These are phyloP conservation scores for Limnephilus rhombicus DNA, from an alignment of 2,888 invertebrate species.

Conservation along the genomic window DNA sequence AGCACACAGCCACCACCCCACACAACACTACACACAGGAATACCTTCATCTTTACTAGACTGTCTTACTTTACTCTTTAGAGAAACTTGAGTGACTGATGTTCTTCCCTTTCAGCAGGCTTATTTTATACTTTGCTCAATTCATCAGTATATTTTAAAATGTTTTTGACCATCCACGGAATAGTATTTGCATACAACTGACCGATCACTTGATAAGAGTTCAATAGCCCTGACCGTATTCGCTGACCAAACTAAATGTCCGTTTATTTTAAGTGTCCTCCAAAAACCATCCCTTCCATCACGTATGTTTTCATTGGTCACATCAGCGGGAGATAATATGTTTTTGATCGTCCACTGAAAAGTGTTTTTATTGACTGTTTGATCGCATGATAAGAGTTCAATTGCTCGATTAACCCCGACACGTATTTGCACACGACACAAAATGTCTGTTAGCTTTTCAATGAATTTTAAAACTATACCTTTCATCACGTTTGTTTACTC, in stretches of 20 bases:
- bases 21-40: slow-evolving; percentile 54
- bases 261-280: neutral
- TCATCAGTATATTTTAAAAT: neutral
- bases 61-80: neutral
- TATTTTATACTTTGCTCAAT: slow-evolving; percentile 43
- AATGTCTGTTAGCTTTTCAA: too few species aligned
- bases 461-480: too few species aligned
- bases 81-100: slow-evolving; percentile 44
- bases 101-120: neutral
- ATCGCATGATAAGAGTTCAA: slow-evolving; percentile 28
- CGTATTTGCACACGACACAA: neutral
- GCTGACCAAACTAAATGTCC: neutral
- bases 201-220: too few species aligned
- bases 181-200: neutral
- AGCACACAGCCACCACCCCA: slow-evolving; percentile 21
- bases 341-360: neutral
- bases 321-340: neutral
- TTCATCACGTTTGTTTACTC: too few species aligned
- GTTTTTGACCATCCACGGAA: neutral
- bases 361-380: neutral
- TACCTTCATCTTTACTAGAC: slow-evolving; percentile 57
- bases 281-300: too few species aligned
- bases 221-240: too few species aligned
- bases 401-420: slow-evolving; percentile 12
- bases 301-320: too few species aligned